Conservation (phyloP, 2,113 vertebrate species). For the Thymallus thymallus region DNA sequence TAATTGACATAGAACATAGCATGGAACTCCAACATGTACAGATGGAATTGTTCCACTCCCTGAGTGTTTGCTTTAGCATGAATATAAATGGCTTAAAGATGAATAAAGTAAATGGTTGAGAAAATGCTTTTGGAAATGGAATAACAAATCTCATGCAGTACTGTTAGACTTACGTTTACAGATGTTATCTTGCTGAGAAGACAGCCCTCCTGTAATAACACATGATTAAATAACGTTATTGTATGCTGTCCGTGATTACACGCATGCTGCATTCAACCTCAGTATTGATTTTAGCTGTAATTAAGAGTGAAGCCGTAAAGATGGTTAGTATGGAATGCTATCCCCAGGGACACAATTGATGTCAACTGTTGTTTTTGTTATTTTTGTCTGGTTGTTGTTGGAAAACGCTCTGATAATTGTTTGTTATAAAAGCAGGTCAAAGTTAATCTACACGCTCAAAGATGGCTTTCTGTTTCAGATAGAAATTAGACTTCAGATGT, state of each 20-base stretch:
- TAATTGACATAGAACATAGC: background rate
- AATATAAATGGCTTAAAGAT: background rate
- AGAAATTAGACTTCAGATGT: constrained; percentile 49
- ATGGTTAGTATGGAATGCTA: too few relatives aligned
- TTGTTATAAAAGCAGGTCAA: constrained; percentile 12
- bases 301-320: too few relatives aligned
- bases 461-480: constrained; percentile 38
- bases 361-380: too few relatives aligned
- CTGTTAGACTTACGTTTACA: constrained; percentile 63
- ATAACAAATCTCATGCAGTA: background rate
- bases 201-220: constrained; percentile 70
- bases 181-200: constrained; percentile 68
- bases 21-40: background rate
- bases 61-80: background rate
- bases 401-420: background rate
- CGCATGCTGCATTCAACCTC: constrained; percentile 8
- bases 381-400: too few relatives aligned
- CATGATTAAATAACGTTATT: constrained; percentile 23
- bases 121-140: background rate
- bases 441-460: constrained; percentile 44
- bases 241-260: constrained; percentile 6
- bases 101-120: too few relatives aligned
- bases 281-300: background rate
- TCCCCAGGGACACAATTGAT: too few relatives aligned
- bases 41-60: background rate